A percentile compares a stretch with the other conserved stretches of the same genome.
These are phyloP conservation scores for Caradrina kadenii DNA, from an alignment of 2,888 invertebrate species.

Conservation along the genomic window DNA sequence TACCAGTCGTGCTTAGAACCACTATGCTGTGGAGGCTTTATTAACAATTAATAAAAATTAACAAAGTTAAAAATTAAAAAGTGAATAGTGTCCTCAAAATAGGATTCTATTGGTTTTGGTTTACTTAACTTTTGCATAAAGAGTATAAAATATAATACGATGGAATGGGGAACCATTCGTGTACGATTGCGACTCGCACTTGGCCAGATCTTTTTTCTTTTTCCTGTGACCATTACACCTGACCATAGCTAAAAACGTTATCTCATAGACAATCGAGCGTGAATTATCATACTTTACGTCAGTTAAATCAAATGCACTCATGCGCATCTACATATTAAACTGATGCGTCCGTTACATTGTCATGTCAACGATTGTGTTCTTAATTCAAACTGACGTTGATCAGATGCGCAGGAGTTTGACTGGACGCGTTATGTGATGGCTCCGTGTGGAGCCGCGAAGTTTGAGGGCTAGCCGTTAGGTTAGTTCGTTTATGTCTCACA, in stretches of 20 bases:
- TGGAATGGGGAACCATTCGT: too few species aligned
- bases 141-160: too few species aligned
- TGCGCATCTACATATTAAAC: conserved; percentile 48
- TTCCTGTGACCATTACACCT: conserved; percentile 14
- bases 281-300: conserved; percentile 42
- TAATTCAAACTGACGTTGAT: conserved; percentile 73
- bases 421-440: conserved; percentile 7
- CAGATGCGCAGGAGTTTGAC: conserved; percentile 64
- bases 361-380: conserved; percentile 69
- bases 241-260: conserved; percentile 3
- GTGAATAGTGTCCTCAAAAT: too few species aligned
- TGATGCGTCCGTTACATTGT: conserved; percentile 62
- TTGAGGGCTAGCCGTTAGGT: neutral
- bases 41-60: too few species aligned
- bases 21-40: too few species aligned
- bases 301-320: conserved; percentile 37
- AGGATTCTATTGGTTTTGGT: too few species aligned
- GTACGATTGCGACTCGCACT: too few species aligned
- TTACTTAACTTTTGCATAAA: too few species aligned
- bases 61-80: too few species aligned
- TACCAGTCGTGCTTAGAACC: too few species aligned
- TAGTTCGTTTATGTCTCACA: too few species aligned
- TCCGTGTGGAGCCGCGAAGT: conserved; percentile 19
- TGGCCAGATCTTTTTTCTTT: neutral
- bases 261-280: conserved; percentile 43